These are phyloP conservation scores for Meandrusa payeni DNA, from an alignment of 2,888 invertebrate genomes.

Conservation along the genomic window DNA sequence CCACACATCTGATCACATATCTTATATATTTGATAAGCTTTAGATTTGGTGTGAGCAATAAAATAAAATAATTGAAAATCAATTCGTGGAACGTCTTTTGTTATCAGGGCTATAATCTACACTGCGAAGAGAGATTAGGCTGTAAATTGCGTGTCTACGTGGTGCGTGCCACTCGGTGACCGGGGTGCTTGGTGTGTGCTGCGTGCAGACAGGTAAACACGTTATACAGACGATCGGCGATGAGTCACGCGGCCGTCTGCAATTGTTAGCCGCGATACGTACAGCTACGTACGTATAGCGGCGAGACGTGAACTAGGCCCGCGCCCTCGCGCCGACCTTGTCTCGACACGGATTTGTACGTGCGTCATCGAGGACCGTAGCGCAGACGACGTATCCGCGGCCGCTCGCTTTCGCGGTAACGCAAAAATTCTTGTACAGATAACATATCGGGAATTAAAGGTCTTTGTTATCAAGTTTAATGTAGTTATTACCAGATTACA, in stretches of 20 bases:
- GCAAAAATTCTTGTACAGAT: too few species aligned
- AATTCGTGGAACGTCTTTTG: too few species aligned
- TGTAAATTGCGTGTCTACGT: conserved; percentile 8
- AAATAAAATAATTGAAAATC: too few species aligned
- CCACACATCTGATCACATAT: too few species aligned
- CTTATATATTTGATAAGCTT: too few species aligned
- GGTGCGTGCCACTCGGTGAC: conserved; percentile 9
- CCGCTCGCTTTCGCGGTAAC: conserved; percentile 23
- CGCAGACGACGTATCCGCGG: conserved; percentile 31
- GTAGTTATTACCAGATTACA: too few species aligned
- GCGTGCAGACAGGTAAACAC: conserved; percentile 20
- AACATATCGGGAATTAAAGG: too few species aligned
- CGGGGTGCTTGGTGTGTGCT: conserved; percentile 4
- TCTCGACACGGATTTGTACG: conserved; percentile 74
- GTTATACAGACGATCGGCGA: conserved; percentile 27
- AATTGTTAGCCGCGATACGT: conserved; percentile 47
- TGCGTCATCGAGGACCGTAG: conserved; percentile 61
- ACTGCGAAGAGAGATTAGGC: conserved; percentile 2
- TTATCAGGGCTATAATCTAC: neutral
- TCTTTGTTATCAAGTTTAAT: too few species aligned
- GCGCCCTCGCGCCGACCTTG: conserved; percentile 76
- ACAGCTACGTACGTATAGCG: conserved; percentile 12
- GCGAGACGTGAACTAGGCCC: conserved; percentile 52
- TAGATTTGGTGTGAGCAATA: too few species aligned
- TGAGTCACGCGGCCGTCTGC: conserved; percentile 65